phyloP scores from a whole-genome alignment of 2,797 vertebrate genomes.

The Heliangelus exortis region DNA sequence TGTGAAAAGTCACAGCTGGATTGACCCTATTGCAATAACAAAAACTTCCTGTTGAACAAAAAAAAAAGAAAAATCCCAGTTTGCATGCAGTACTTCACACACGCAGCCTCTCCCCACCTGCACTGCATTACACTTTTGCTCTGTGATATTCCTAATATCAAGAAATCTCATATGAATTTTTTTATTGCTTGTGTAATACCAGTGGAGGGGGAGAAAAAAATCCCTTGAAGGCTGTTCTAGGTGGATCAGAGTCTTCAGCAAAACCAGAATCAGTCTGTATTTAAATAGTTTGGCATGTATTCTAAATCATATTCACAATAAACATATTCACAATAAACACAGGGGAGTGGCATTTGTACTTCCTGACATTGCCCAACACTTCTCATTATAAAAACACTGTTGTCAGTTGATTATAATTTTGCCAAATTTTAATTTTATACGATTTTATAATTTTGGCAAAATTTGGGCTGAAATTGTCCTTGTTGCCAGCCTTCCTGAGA shows the following conservation, averaged over 20 bases:
- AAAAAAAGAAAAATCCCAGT: background rate
- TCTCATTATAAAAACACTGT: background rate
- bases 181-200: background rate
- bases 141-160: background rate
- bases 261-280: background rate
- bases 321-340: background rate
- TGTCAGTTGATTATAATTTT: background rate
- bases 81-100: background rate
- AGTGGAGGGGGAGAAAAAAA: accelerated
- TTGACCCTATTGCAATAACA: background rate
- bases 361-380: background rate
- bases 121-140: background rate
- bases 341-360: background rate
- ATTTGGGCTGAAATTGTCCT: background rate
- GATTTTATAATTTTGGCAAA: background rate
- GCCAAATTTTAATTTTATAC: background rate
- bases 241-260: background rate
- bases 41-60: background rate
- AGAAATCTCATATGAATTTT: background rate
- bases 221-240: background rate
- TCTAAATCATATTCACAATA: background rate
- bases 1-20: background rate
- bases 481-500: background rate
- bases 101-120: background rate
- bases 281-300: background rate